Evolutionary conservation across 2,797 vertebrate genomes (phyloP).

Genomic region (Hephaestus fuliginosus): DNA sequence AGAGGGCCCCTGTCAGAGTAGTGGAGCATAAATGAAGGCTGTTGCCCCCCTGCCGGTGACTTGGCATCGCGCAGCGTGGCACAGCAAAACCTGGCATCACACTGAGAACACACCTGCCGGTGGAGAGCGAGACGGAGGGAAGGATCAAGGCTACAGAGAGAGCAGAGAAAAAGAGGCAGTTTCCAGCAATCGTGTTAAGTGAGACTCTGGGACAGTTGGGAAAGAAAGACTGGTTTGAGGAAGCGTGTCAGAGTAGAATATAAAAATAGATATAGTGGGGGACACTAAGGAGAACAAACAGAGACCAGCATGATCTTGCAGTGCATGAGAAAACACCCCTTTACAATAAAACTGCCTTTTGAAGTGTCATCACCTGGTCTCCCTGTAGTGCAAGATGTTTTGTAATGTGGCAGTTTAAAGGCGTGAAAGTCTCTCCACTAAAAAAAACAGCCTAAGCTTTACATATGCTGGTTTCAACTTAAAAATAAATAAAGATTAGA

Average conservation of each 20-base stretch:
- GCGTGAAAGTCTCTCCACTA: neutral
- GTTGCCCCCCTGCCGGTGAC: slow-evolving; percentile 61
- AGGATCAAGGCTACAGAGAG: slow-evolving; percentile 27
- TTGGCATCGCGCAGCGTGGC: slow-evolving; percentile 72
- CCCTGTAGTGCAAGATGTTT: neutral
- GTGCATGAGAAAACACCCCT: neutral
- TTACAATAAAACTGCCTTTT: neutral
- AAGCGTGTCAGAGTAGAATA: neutral
- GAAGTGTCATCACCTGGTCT: neutral
- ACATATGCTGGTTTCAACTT: neutral
- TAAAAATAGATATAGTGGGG: neutral
- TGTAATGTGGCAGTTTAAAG: neutral
- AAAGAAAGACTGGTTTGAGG: slow-evolving; percentile 9
- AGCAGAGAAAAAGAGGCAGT: slow-evolving; percentile 7
- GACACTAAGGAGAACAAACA: neutral
- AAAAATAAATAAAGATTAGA: neutral
- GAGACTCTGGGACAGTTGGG: slow-evolving; percentile 1
- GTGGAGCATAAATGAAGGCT: slow-evolving; percentile 72
- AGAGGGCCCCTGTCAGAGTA: slow-evolving; percentile 47
- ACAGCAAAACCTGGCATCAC: slow-evolving; percentile 64
- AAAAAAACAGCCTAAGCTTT: neutral
- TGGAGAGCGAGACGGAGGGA: slow-evolving; percentile 29
- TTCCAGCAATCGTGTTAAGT: slow-evolving; percentile 12
- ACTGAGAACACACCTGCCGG: slow-evolving; percentile 77
- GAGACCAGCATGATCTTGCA: neutral